Conservation (phyloP, 2,888 invertebrate genomes). For the Brachyptera risi region DNA sequence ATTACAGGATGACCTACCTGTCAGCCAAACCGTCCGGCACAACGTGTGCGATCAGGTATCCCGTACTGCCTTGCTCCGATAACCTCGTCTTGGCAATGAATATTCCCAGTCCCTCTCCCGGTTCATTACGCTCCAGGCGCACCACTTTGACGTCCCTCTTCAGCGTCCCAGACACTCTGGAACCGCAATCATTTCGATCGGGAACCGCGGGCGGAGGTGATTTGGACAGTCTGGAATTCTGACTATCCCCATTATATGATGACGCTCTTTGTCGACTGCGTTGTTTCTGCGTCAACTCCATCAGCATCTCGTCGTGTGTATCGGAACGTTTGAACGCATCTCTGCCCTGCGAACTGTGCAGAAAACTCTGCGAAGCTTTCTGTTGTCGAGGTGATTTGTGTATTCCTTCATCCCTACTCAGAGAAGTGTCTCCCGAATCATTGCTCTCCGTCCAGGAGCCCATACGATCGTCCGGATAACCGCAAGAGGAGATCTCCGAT, state of each 20-base stretch:
- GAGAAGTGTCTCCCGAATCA: conserved; percentile 31
- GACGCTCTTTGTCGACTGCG: conserved; percentile 25
- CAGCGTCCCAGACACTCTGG: conserved; percentile 45
- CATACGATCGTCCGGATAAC: too few relatives aligned
- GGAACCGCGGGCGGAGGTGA: conserved; percentile 48
- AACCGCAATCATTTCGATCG: conserved; percentile 45
- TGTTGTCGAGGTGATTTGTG: background rate
- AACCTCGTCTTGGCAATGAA: conserved; percentile 64
- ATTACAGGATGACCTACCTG: conserved; percentile 49
- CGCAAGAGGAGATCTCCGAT: too few relatives aligned
- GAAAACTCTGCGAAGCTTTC: too few relatives aligned
- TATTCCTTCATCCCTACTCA: background rate
- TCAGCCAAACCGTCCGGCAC: conserved; percentile 66
- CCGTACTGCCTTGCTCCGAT: conserved; percentile 49
- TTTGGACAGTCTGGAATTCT: conserved; percentile 37
- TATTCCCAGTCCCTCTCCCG: conserved; percentile 64
- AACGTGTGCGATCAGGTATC: conserved; percentile 67
- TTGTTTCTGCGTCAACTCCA: conserved; percentile 27
- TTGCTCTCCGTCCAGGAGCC: too few relatives aligned
- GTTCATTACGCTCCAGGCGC: conserved; percentile 53
- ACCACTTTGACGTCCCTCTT: conserved; percentile 46
- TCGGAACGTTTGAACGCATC: background rate
- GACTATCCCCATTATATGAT: conserved; percentile 11
- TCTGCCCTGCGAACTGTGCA: too few relatives aligned
- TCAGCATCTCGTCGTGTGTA: background rate